Evolutionary conservation across 2,113 vertebrate species (phyloP).

Genomic region (Strix uralensis): DNA sequence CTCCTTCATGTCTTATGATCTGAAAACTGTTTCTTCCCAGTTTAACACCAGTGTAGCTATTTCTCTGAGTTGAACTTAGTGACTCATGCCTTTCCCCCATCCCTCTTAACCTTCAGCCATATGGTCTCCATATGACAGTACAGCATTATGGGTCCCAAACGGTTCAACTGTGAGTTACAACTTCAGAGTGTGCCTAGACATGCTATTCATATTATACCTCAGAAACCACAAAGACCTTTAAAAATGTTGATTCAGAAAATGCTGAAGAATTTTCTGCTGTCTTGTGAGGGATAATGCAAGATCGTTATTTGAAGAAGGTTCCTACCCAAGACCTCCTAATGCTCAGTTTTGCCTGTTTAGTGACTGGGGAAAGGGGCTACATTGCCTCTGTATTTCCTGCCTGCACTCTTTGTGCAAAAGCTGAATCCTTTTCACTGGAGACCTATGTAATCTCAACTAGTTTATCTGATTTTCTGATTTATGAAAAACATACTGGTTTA

Average conservation of each 20-base stretch:
- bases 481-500: neutral
- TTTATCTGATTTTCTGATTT: neutral
- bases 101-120: neutral
- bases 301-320: neutral
- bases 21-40: neutral
- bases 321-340: neutral
- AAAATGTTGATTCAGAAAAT: neutral
- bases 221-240: neutral
- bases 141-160: neutral
- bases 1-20: neutral
- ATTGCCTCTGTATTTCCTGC: neutral
- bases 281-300: neutral
- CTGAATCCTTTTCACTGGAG: neutral
- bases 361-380: neutral
- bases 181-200: neutral
- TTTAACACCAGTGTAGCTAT: neutral
- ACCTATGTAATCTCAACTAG: neutral
- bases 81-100: neutral
- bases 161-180: neutral
- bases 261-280: neutral
- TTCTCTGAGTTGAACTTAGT: neutral
- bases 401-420: neutral
- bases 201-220: neutral
- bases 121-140: neutral
- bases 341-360: neutral